A percentile compares a stretch with the other conserved stretches of the same genome.
Evolutionary conservation across 2,113 vertebrate species (phyloP).

Genomic region (Anthoscopus minutus): DNA sequence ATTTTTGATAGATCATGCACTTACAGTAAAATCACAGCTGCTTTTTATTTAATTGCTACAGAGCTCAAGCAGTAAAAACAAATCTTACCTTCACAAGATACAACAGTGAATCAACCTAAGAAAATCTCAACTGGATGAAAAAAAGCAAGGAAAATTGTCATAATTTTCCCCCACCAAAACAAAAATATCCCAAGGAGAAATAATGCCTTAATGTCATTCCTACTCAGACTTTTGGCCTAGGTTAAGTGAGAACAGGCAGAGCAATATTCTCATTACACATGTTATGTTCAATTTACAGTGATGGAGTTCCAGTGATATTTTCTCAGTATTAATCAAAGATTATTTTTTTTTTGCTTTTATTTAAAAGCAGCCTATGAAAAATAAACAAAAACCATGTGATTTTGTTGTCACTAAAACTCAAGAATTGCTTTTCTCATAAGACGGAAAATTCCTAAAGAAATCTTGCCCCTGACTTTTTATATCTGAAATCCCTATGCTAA

Average conservation of each 20-base stretch:
- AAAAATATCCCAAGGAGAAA: neutral
- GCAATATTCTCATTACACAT: neutral
- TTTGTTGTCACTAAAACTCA: neutral
- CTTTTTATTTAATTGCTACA: neutral
- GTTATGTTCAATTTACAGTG: neutral
- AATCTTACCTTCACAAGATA: neutral
- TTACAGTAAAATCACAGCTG: neutral
- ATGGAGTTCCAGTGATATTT: neutral
- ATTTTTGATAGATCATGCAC: neutral
- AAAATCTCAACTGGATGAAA: neutral
- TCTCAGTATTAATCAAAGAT: neutral
- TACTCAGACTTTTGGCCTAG: neutral
- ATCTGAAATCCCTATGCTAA: neutral
- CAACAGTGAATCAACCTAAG: neutral
- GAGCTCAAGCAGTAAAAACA: neutral
- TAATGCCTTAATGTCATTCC: neutral
- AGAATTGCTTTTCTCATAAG: neutral
- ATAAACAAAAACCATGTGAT: neutral
- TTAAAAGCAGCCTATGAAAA: neutral
- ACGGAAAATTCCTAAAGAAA: neutral
- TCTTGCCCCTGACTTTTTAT: neutral
- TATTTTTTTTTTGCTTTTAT: neutral
- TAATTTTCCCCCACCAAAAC: neutral
- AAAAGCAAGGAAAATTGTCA: neutral
- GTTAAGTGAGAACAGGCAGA: neutral